Evolutionary conservation across 2,797 vertebrate species (phyloP).

Genomic region (Diplodus sargus): DNA sequence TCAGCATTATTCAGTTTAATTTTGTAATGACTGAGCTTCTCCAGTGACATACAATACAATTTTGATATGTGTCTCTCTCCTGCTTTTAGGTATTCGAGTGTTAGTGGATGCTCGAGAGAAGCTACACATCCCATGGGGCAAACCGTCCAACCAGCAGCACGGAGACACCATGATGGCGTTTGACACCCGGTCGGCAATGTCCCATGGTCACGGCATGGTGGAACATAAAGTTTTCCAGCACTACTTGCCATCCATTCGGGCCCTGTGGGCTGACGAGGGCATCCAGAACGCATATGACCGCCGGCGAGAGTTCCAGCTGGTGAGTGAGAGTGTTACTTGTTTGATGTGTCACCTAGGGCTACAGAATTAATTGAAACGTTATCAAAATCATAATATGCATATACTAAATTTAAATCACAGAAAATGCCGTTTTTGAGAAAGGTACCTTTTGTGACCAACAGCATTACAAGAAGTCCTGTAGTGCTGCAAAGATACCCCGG

Average conservation of each 20-base stretch:
- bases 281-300: constrained; percentile 96
- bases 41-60: background rate
- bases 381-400: no score
- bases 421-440: no score
- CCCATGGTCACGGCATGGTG: constrained; percentile 89
- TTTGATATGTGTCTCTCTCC: background rate
- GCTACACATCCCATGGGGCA: constrained; percentile 95
- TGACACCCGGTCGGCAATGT: constrained; percentile 89
- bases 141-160: constrained; percentile 88
- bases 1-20: no score
- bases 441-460: no score
- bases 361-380: no score
- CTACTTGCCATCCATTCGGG: constrained; percentile 89
- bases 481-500: no score
- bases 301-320: constrained; percentile 96
- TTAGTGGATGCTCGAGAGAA: constrained; percentile 97
- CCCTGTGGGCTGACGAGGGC: constrained; percentile 92
- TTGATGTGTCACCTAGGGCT: no score
- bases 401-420: no score
- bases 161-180: constrained; percentile 95
- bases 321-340: constrained; percentile 75
- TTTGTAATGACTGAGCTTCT: background rate
- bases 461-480: no score
- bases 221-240: constrained; percentile 89
- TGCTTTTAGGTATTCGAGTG: constrained; percentile 90